Evolutionary conservation across 1,140 invertebrate species (phyloP).

Genomic region (Orussus abietinus): DNA sequence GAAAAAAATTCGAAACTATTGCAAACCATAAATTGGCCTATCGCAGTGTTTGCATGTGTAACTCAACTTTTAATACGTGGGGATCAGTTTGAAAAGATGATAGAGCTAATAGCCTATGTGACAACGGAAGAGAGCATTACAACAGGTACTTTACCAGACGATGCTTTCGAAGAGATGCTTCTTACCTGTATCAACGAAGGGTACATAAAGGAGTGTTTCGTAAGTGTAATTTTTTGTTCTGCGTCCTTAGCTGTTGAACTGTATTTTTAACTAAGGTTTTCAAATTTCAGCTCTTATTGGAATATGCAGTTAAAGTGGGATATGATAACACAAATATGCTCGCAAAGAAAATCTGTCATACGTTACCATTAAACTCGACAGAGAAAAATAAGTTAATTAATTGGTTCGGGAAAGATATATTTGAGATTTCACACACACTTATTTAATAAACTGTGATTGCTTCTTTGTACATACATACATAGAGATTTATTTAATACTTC

Average conservation of each 20-base stretch:
- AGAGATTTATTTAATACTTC: slow-evolving; percentile 4
- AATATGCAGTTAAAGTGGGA: slow-evolving; percentile 14
- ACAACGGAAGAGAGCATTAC: slow-evolving; percentile 12
- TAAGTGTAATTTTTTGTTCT: slow-evolving; percentile 1
- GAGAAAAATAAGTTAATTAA: slow-evolving; percentile 20
- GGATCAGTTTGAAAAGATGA: slow-evolving; percentile 22
- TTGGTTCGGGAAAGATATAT: slow-evolving; percentile 20
- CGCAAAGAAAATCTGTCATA: slow-evolving; percentile 17
- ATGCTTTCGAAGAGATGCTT: slow-evolving; percentile 25
- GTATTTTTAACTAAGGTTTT: slow-evolving; percentile 3
- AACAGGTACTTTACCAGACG: slow-evolving; percentile 12
- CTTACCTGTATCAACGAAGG: slow-evolving; percentile 20
- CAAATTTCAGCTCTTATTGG: slow-evolving; percentile 13
- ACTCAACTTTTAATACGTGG: slow-evolving; percentile 24
- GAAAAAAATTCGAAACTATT: slow-evolving; percentile 6
- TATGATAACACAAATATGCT: slow-evolving; percentile 13
- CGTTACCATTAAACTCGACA: slow-evolving; percentile 13
- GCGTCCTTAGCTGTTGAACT: background rate
- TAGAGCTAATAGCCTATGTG: slow-evolving; percentile 22
- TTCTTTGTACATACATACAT: slow-evolving; percentile 7
- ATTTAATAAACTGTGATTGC: background rate
- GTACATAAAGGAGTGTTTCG: background rate
- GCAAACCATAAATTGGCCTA: slow-evolving; percentile 2
- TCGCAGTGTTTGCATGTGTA: slow-evolving; percentile 14
- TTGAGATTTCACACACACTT: slow-evolving; percentile 6